These are phyloP conservation scores for Cygnus atratus DNA, from an alignment of 2,113 vertebrate genomes.

Conservation along the genomic window DNA sequence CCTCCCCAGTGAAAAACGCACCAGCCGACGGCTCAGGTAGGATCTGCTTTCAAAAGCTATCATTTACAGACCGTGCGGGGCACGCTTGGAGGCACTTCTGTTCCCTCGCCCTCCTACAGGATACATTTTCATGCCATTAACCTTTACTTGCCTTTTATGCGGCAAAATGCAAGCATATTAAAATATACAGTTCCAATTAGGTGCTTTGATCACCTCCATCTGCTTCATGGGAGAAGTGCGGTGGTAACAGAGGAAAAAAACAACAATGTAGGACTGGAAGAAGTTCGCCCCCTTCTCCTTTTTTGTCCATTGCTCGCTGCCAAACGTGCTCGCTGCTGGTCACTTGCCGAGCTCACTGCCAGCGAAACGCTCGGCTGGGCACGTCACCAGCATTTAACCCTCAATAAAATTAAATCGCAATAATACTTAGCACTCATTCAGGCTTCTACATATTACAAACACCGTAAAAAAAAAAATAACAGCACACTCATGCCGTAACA, in stretches of 20 bases:
- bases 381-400: neutral
- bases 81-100: neutral
- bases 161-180: slow-evolving; percentile 7
- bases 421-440: neutral
- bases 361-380: neutral
- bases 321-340: neutral
- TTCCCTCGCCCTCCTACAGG: neutral
- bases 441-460: neutral
- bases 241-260: neutral
- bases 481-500: neutral
- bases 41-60: neutral
- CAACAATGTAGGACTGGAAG: neutral
- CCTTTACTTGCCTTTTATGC: slow-evolving; percentile 22
- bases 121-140: neutral
- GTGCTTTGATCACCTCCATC: neutral
- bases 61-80: neutral
- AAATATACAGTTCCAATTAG: neutral
- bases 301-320: neutral
- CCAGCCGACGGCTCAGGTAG: neutral
- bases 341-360: neutral
- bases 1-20: neutral
- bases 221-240: neutral
- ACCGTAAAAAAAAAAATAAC: neutral
- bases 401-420: neutral
- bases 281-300: neutral